Percentiles rank a stretch among this genome's conserved stretches.
Evolutionary conservation across 2,113 vertebrate genomes (phyloP).

Genomic region (Labeo rohita): DNA sequence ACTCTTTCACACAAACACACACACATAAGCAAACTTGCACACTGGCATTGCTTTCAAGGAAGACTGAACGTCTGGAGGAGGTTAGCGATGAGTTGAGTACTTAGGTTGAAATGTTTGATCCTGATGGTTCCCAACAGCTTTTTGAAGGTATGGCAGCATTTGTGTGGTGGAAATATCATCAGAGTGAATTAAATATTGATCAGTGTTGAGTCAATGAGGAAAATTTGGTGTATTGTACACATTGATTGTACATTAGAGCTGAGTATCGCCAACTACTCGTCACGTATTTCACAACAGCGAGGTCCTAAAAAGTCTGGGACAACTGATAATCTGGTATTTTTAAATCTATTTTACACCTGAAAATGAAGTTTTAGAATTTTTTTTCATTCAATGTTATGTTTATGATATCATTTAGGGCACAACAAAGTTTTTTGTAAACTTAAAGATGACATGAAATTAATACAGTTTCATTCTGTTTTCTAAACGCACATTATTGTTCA

Average conservation of each 20-base stretch:
- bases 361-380: neutral
- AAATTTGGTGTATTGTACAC: neutral
- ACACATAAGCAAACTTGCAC: slow-evolving; percentile 35
- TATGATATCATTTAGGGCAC: neutral
- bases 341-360: neutral
- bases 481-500: too few relatives aligned
- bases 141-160: neutral
- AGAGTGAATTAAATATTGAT: slow-evolving; percentile 28
- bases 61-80: slow-evolving; percentile 18
- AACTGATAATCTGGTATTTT: neutral
- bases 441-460: neutral
- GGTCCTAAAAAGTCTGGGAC: neutral
- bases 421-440: too few relatives aligned
- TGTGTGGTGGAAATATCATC: slow-evolving; percentile 11
- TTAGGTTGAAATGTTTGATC: slow-evolving; percentile 16
- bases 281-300: neutral
- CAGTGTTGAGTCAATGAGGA: neutral
- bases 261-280: neutral
- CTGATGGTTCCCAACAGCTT: slow-evolving; percentile 9
- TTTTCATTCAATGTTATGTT: neutral
- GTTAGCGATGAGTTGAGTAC: slow-evolving; percentile 14
- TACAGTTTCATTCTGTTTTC: too few relatives aligned
- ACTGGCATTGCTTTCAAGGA: slow-evolving; percentile 58
- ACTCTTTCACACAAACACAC: slow-evolving; percentile 64
- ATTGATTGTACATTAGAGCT: neutral